These are phyloP conservation scores for Zonotrichia leucophrys DNA, from an alignment of 2,113 vertebrate species.

Conservation along the genomic window DNA sequence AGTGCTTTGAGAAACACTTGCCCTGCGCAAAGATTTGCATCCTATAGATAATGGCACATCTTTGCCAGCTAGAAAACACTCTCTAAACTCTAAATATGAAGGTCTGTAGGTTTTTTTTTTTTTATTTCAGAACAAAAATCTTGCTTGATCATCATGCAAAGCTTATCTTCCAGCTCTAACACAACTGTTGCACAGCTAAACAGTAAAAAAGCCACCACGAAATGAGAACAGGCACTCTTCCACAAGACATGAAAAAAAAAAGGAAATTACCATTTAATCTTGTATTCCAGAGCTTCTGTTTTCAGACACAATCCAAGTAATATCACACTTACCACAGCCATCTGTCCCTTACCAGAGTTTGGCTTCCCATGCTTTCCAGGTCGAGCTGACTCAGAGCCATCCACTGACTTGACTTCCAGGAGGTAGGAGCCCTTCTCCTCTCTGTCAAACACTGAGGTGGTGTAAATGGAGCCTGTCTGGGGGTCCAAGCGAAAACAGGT, in stretches of 20 bases:
- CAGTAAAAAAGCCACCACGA: fast-evolving
- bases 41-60: background rate
- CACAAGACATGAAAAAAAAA: background rate
- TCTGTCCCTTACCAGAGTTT: conserved; percentile 81
- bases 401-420: conserved; percentile 85
- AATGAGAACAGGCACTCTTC: background rate
- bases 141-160: background rate
- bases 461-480: conserved; percentile 82
- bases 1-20: background rate
- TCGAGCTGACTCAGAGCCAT: conserved; percentile 85
- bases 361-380: conserved; percentile 86
- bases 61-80: background rate
- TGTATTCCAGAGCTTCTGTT: background rate
- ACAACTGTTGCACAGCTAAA: background rate
- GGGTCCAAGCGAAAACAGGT: conserved; percentile 81
- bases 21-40: background rate
- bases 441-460: conserved; percentile 84
- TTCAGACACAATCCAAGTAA: background rate
- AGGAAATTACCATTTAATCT: background rate
- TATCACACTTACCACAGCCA: background rate
- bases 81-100: background rate
- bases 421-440: conserved; percentile 88
- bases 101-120: background rate
- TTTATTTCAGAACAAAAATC: background rate
- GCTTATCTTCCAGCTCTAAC: background rate